phyloP scores from a whole-genome alignment of 2,113 vertebrate species.

The Stigmatopora argus region DNA sequence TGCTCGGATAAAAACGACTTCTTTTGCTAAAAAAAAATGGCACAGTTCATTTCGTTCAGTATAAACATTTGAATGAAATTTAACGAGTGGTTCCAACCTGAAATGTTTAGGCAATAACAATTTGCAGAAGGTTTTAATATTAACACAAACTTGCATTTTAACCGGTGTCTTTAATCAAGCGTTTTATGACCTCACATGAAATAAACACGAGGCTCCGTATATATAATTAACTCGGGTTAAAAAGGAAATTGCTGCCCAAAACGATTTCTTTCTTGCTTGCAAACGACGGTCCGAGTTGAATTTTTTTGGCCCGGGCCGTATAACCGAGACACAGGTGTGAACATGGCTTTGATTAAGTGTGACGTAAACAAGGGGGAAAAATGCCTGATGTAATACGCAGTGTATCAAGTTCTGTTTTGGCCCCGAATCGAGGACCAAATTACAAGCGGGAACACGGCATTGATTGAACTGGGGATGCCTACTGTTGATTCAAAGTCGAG shows the following conservation, averaged over 20 bases:
- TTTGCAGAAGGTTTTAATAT: too few species aligned
- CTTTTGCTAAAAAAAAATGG: too few species aligned
- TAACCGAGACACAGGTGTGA: background rate
- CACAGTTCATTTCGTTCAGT: too few species aligned
- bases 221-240: background rate
- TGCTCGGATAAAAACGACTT: background rate
- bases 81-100: too few species aligned
- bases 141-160: background rate
- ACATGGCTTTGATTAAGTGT: conserved; percentile 1
- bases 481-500: background rate
- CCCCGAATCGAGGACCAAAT: background rate
- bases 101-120: too few species aligned
- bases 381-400: background rate
- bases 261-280: too few species aligned
- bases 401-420: background rate
- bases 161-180: background rate
- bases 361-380: background rate
- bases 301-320: background rate
- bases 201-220: background rate
- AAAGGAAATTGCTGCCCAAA: too few species aligned
- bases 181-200: conserved; percentile 11
- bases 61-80: too few species aligned
- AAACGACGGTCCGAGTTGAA: too few species aligned
- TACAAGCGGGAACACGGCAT: background rate
- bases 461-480: background rate